These are phyloP conservation scores for Halisarca cf. caerulea DNA, from an alignment of 37 sponge, comb jelly and placozoan species.

Conservation along the genomic window DNA sequence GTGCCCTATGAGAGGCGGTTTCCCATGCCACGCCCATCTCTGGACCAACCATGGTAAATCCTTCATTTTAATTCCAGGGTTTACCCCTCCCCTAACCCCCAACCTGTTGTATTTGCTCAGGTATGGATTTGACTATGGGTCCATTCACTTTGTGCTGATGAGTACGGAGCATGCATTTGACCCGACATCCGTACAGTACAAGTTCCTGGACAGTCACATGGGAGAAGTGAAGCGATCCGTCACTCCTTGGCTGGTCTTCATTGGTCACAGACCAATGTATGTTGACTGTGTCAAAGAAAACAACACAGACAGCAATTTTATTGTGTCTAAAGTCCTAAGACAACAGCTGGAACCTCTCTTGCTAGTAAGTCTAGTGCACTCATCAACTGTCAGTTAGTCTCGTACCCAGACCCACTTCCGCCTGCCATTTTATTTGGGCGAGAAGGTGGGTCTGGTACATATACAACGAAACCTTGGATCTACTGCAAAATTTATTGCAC, in stretches of 20 bases:
- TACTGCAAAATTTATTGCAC: too few species aligned
- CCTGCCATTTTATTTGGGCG: too few species aligned
- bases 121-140: slow-evolving; percentile 76
- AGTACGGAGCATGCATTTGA: slow-evolving; percentile 76
- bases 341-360: slow-evolving; percentile 65
- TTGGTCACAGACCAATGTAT: slow-evolving; percentile 87
- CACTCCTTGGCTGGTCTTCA: slow-evolving; percentile 84
- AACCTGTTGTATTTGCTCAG: slow-evolving; percentile 8
- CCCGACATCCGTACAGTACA: slow-evolving; percentile 42
- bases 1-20: slow-evolving; percentile 71
- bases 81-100: background rate
- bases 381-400: too few species aligned
- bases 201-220: slow-evolving; percentile 52
- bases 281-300: slow-evolving; percentile 41
- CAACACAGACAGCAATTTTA: background rate
- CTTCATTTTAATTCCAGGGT: background rate
- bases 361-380: slow-evolving; percentile 36
- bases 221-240: slow-evolving; percentile 52
- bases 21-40: slow-evolving; percentile 68
- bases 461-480: too few species aligned
- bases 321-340: slow-evolving; percentile 41
- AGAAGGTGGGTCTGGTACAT: too few species aligned
- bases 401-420: too few species aligned
- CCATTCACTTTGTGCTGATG: slow-evolving; percentile 73
- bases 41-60: slow-evolving; percentile 62